Evolutionary conservation across 2,888 invertebrate genomes (phyloP), one percentile per base, ranked within the genome.

Genomic region (Andrena haemorrhoa): DNA sequence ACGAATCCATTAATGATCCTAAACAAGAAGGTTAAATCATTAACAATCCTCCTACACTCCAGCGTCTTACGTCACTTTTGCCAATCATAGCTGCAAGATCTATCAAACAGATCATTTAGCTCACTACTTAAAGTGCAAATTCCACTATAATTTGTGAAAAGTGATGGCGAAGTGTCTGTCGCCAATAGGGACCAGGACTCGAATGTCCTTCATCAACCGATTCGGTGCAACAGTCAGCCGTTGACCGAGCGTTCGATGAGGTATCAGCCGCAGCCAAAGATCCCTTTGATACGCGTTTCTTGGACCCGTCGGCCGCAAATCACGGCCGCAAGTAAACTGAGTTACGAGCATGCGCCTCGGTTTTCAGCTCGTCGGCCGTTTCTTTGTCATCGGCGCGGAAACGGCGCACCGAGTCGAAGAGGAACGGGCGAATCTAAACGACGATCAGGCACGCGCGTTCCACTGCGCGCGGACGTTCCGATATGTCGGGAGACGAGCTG

Each of bases 381-480:
- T 83, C 83, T 88, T 88, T 88, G 88, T 86, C 79, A 76, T 85
- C 81, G 70, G 82, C 69, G 75, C 79, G 82, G 85, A 86, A 88
- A 84, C 72, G 83, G 77, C 8, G 75, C 75, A 26, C 47, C 65
- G 72, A 35, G 65, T 61, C 77, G 73, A 71, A 69, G 75, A 61
- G 76, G 64, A 85, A 73, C 72, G 76, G 41, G 82, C 79, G 75
- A 75, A 86, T 88, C 86, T 86, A 88, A 88, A 88, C 79, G 87
- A 88, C 88, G 83, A 88, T 84, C 85, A 85, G 88, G 88, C 88
- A 88, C 85, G 88, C 85, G 88, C 88, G 88, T 88, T 88, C 88
- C 88, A 74, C 75, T 56, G 56, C 72, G 68, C 66, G 77, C 75
- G 77, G 79, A 86, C 88, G 84, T 86, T 86, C 79, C 88, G 88